phyloP scores from a whole-genome alignment of 2,888 invertebrate genomes.

The Chloroclysta siterata region DNA sequence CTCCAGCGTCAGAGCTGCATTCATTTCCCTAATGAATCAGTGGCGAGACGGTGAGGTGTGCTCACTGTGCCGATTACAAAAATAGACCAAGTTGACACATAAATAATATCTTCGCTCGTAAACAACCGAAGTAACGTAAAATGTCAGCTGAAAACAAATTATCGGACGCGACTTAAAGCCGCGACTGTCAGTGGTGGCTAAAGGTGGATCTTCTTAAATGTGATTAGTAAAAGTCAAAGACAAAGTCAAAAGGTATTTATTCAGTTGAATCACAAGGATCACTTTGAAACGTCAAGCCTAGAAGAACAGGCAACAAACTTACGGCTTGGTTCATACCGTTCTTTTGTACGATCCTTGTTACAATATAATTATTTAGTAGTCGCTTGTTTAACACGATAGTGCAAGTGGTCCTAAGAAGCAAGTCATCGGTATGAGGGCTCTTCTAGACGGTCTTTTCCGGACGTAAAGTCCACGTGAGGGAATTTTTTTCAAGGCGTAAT shows the following conservation, averaged over 20 bases:
- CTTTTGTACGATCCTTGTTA: no score
- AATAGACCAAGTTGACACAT: conserved; percentile 82
- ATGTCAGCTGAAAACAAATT: conserved; percentile 29
- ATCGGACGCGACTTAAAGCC: not conserved
- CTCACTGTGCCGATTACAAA: conserved; percentile 63
- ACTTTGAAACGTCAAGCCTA: no score
- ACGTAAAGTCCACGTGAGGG: not conserved
- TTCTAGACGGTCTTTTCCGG: no score
- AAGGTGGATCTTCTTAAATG: not conserved
- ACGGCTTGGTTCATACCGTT: no score
- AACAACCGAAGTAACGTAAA: conserved; percentile 51
- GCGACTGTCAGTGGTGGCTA: not conserved
- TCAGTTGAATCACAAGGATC: no score
- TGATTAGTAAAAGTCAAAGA: no score
- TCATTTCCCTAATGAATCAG: conserved; percentile 73
- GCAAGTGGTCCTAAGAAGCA: no score
- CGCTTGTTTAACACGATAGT: no score
- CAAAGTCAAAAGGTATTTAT: no score
- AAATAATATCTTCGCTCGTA: conserved; percentile 77
- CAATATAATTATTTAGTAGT: no score
- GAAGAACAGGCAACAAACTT: no score
- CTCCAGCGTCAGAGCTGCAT: conserved; percentile 59
- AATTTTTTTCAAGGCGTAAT: not conserved
- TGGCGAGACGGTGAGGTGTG: conserved; percentile 29
- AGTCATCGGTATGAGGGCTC: no score